Base-by-base conservation (phyloP, 2,888 invertebrate genomes). In the Tethea ocularis region DNA sequence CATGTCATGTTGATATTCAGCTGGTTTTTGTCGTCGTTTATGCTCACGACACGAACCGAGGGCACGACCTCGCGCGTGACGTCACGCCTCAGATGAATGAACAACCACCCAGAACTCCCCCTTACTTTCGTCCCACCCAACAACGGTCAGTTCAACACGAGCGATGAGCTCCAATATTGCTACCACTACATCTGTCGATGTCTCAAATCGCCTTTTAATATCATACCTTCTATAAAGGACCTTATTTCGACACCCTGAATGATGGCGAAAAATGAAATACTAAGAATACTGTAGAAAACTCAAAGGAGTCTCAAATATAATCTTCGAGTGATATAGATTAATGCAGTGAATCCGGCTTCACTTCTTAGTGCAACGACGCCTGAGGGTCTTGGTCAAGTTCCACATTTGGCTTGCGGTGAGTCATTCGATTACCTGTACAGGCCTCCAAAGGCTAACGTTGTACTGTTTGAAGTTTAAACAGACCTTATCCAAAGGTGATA, bases 41-140 rank as follows among this genome's bases (percentile, higher is more conserved):
- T 79, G 81, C 76, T 82, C 76, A 72, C 71, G 65, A 71, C 77
- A 72, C 70, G 67, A 74, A 71, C 72, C 77, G 86, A 86, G 91
- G 89, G 83, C 89, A 88, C 77, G 90, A 90, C 89, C 91, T 86
- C 84, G 83, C 66, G 69, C 75, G 80, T 89, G 89, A 90, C 91
- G 91, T 90, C 89, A 89, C 80, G 77, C 68, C 69, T 76, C 86
- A 84, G 87, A 89, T 91, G 91, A 91, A 91, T 90, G 91, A 88
- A 87, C 87, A 86, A 66, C 82, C 78, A 75, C 83, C 80, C 75
- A 66, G 69, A 61, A 59, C 63, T 65, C 66, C 64, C 62, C 67
- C 68, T 58, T 63, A 33, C 58, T 33, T 51, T 66, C 64, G 60
- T 61, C 69, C 70, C 75, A 63, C 76, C 73, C 70, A 71, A 73